Conservation (phyloP, 2,113 vertebrate genomes). For the Gnathonemus longibarbis region DNA sequence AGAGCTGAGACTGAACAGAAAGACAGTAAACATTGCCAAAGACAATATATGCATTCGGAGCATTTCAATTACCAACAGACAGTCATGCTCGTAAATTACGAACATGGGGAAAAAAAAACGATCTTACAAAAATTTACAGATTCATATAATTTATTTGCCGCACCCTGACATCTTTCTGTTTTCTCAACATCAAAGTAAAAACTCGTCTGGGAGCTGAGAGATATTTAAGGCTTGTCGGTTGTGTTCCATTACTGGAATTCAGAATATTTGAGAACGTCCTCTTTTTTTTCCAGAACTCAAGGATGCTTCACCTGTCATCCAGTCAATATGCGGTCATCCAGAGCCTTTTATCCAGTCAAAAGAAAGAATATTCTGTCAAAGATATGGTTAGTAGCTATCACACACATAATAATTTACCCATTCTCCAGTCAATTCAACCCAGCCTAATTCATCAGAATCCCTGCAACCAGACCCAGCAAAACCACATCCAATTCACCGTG, state of each 20-base stretch:
- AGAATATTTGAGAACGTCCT: conserved; percentile 23
- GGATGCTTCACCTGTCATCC: conserved; percentile 13
- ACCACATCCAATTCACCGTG: not conserved
- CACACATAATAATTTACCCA: not conserved
- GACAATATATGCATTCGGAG: not conserved
- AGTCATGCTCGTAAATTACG: not conserved
- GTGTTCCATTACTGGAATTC: conserved; percentile 25
- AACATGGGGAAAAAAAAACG: not conserved
- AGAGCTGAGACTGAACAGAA: not conserved
- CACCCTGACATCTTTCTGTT: conserved; percentile 24
- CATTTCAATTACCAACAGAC: not conserved
- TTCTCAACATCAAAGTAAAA: conserved; percentile 34
- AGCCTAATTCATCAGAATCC: not conserved
- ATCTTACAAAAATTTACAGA: not conserved
- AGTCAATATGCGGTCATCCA: not conserved
- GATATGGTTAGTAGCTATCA: not conserved
- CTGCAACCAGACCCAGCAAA: not conserved
- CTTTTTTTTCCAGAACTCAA: conserved; percentile 2
- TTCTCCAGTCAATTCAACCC: not conserved
- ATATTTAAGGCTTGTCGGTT: conserved; percentile 18
- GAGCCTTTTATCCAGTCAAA: not conserved
- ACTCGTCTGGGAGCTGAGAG: conserved; percentile 17
- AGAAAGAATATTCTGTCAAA: not conserved
- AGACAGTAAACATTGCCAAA: not conserved
- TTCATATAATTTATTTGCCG: not conserved